Evolutionary conservation across 2,797 vertebrate genomes (phyloP).

Genomic region (Craterocephalus amniculus): DNA sequence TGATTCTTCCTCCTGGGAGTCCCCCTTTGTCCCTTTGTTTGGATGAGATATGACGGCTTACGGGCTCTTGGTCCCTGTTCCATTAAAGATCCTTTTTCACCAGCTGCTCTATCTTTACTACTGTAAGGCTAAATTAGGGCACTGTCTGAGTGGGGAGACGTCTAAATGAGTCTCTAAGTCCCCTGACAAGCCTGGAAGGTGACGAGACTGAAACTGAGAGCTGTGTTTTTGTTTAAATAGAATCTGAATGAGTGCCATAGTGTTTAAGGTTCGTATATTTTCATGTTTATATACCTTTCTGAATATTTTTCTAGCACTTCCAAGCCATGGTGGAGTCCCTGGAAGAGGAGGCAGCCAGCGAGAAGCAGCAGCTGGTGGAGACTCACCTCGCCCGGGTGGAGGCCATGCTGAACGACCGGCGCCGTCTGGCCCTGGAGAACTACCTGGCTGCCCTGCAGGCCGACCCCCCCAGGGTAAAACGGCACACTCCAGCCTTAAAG

Average conservation of each 20-base stretch:
- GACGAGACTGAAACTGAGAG: slow-evolving; percentile 41
- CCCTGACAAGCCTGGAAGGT: slow-evolving; percentile 50
- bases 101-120: slow-evolving; percentile 67
- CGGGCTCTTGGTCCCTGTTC: slow-evolving; percentile 41
- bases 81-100: slow-evolving; percentile 58
- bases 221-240: slow-evolving; percentile 3
- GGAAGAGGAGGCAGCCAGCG: slow-evolving; percentile 96
- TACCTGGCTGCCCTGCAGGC: slow-evolving; percentile 95
- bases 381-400: slow-evolving; percentile 97
- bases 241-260: slow-evolving; percentile 6
- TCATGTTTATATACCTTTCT: slow-evolving; percentile 22
- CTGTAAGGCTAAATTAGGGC: slow-evolving; percentile 61
- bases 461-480: slow-evolving; percentile 88
- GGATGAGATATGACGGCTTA: slow-evolving; percentile 54
- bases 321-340: slow-evolving; percentile 96
- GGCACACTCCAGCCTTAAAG: slow-evolving; percentile 4
- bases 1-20: slow-evolving; percentile 44
- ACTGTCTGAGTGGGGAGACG: slow-evolving; percentile 58
- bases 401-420: slow-evolving; percentile 95
- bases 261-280: slow-evolving; percentile 3
- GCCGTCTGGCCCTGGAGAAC: slow-evolving; percentile 95
- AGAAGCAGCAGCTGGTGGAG: slow-evolving; percentile 97
- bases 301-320: slow-evolving; percentile 86
- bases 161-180: slow-evolving; percentile 61
- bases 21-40: slow-evolving; percentile 54